phyloP scores from a whole-genome alignment of 1,140 invertebrate genomes.

The Micrasema minimum region DNA sequence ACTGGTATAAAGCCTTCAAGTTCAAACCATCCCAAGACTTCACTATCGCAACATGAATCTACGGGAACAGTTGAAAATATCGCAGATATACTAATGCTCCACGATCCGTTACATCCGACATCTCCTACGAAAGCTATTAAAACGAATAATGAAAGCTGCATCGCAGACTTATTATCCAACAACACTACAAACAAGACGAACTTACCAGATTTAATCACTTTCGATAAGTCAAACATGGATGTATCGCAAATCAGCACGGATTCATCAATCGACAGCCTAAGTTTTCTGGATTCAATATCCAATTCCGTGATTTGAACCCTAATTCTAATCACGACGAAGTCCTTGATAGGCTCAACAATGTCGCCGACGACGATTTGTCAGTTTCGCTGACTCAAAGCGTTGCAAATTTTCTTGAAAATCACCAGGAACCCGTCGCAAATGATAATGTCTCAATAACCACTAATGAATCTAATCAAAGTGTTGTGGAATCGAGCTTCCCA shows the following conservation, averaged over 20 bases:
- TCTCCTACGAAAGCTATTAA: slow-evolving; percentile 1
- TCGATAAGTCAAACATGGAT: slow-evolving; percentile 37
- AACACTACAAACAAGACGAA: slow-evolving; percentile 42
- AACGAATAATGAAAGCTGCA: not conserved
- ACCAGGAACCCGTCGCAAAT: not conserved
- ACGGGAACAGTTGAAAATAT: slow-evolving; percentile 32
- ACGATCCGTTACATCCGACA: slow-evolving; percentile 22
- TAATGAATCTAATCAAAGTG: too few relatives aligned
- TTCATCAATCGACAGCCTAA: slow-evolving; percentile 41
- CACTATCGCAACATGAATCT: not conserved
- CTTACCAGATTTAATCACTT: slow-evolving; percentile 48
- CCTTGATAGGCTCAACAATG: not conserved
- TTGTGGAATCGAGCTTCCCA: too few relatives aligned
- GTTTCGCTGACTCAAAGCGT: slow-evolving; percentile 36
- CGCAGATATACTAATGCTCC: slow-evolving; percentile 28
- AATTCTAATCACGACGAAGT: not conserved
- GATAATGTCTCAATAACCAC: too few relatives aligned
- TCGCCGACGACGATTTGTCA: slow-evolving; percentile 6
- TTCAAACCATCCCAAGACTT: not conserved
- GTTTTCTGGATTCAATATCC: slow-evolving; percentile 28
- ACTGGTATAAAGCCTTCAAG: slow-evolving; percentile 8
- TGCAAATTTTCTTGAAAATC: slow-evolving; percentile 24
- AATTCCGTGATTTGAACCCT: slow-evolving; percentile 12
- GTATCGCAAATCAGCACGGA: slow-evolving; percentile 39
- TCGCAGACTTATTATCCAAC: not conserved